These are phyloP conservation scores for Crocuta crocuta DNA, from an alignment of 2,113 vertebrate species.

Conservation along the genomic window DNA sequence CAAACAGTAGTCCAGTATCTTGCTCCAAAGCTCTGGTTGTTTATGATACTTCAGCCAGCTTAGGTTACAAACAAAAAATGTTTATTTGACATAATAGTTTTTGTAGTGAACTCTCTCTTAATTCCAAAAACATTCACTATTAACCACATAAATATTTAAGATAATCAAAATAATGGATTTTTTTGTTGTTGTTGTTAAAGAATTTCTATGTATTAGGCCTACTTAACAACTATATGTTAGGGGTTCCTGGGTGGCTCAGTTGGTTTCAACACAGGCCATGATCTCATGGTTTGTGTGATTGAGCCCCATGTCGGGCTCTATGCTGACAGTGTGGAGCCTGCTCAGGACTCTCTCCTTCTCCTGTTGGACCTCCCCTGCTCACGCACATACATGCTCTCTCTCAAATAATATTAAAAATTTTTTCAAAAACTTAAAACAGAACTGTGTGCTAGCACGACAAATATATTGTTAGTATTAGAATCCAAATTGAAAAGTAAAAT, in stretches of 20 bases:
- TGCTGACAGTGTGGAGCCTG: no score
- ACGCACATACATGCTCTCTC: no score
- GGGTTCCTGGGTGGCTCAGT: no score
- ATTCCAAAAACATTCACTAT: neutral
- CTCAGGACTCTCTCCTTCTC: no score
- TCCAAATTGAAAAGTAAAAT: constrained; percentile 18
- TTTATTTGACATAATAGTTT: neutral
- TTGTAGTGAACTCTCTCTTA: neutral
- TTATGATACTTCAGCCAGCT: neutral
- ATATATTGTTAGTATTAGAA: neutral
- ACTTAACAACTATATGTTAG: neutral
- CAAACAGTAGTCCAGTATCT: neutral
- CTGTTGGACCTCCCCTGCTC: no score
- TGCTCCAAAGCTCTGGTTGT: neutral
- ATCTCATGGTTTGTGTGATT: no score
- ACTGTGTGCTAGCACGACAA: neutral
- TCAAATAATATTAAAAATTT: no score
- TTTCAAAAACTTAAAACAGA: no score
- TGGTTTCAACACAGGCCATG: no score
- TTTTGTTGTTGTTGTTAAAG: neutral
- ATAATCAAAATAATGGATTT: neutral
- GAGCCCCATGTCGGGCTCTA: no score
- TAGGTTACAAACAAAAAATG: neutral
- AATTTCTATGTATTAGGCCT: neutral
- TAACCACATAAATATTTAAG: neutral